These are phyloP conservation scores for Lutjanus erythropterus DNA, from an alignment of 2,113 vertebrate species.

Conservation along the genomic window DNA sequence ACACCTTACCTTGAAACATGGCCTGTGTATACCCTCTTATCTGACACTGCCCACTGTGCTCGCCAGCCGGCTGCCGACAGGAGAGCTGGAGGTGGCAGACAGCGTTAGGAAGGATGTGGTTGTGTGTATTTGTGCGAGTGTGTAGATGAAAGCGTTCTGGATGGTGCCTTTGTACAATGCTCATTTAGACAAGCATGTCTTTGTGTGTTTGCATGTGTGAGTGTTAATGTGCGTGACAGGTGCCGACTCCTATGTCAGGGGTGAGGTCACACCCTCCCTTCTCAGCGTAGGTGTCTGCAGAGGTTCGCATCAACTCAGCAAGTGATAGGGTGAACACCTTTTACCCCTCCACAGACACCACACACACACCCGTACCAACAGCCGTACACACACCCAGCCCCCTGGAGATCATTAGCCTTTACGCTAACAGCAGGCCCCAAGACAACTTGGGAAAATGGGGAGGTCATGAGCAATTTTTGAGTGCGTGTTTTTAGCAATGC, in stretches of 20 bases:
- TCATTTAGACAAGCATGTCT: constrained; percentile 29
- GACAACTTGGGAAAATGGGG: constrained; percentile 85
- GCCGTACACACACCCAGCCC: constrained; percentile 77
- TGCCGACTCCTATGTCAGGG: constrained; percentile 78
- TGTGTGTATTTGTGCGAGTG: constrained; percentile 34
- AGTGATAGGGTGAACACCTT: constrained; percentile 87
- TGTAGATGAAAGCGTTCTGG: constrained; percentile 9
- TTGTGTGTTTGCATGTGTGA: constrained; percentile 39
- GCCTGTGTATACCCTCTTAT: constrained; percentile 53
- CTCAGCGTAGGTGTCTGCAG: constrained; percentile 86
- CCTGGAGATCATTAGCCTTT: constrained; percentile 91
- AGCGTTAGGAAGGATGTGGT: constrained; percentile 41
- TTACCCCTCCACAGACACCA: constrained; percentile 57
- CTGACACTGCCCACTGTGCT: constrained; percentile 47
- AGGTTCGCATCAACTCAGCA: constrained; percentile 92
- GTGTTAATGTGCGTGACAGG: constrained; percentile 69
- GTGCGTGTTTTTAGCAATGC: constrained; percentile 88
- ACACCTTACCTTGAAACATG: constrained; percentile 64
- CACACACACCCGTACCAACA: constrained; percentile 50
- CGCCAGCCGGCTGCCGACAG: constrained; percentile 60
- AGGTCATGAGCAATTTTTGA: constrained; percentile 77
- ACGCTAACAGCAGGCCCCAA: constrained; percentile 83
- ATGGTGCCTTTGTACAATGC: constrained; percentile 24
- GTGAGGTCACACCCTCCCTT: constrained; percentile 82
- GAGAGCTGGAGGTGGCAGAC: constrained; percentile 71